A percentile compares a stretch with the other conserved stretches of the same genome.
These are phyloP conservation scores for Corticium candelabrum DNA, from an alignment of 37 sponge, comb jelly and placozoan species.

Conservation along the genomic window DNA sequence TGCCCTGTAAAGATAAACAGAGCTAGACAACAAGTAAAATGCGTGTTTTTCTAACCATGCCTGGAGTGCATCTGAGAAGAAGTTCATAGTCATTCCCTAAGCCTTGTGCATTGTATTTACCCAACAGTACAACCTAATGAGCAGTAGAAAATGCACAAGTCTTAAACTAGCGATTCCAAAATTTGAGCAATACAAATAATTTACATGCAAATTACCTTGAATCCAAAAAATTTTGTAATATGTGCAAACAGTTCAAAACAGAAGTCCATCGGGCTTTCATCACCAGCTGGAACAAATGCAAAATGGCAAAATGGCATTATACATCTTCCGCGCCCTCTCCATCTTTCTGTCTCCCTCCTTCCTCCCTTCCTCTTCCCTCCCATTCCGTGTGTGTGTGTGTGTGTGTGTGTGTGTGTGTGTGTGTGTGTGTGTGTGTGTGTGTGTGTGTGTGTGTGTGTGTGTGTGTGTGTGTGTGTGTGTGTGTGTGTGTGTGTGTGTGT, in stretches of 20 bases:
- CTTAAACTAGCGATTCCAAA: background rate
- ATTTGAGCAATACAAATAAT: background rate
- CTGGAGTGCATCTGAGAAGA: constrained; percentile 59
- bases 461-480: no score
- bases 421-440: background rate
- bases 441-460: no score
- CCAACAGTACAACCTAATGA: constrained; percentile 69
- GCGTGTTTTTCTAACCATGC: background rate
- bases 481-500: no score
- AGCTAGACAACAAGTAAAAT: background rate
- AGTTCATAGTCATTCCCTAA: constrained; percentile 57
- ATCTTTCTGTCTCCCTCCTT: no score
- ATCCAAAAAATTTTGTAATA: constrained; percentile 94
- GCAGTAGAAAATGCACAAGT: background rate
- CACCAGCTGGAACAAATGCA: constrained; percentile 24
- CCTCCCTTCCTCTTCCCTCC: background rate
- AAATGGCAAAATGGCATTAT: no score
- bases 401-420: constrained; percentile 11
- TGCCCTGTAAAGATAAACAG: constrained; percentile 25
- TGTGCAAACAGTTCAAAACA: constrained; percentile 98
- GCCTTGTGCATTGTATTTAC: constrained; percentile 69
- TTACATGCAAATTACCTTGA: constrained; percentile 40
- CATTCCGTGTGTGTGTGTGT: constrained; percentile 2
- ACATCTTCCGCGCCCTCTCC: no score
- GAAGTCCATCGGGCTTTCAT: constrained; percentile 63